Conservation (phyloP, 2,797 vertebrate genomes). For the Helarctos malayanus region DNA sequence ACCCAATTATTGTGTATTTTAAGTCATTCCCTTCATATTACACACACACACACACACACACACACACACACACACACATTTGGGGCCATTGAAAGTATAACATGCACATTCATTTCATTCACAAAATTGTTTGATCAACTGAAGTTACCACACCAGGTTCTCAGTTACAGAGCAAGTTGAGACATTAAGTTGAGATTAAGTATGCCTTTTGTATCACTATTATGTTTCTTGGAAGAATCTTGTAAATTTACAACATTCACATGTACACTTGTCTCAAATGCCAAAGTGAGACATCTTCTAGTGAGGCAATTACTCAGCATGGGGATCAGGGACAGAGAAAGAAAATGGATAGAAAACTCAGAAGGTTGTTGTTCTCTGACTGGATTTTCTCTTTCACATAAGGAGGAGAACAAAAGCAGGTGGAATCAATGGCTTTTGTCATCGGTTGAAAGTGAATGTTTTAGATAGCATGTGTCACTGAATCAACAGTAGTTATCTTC, state of each 20-base stretch:
- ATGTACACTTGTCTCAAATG: background rate
- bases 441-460: constrained; percentile 14
- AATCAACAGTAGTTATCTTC: background rate
- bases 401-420: background rate
- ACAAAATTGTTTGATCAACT: background rate
- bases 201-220: background rate
- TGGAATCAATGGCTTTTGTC: constrained; percentile 15
- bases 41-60: background rate
- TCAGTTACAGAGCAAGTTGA: background rate
- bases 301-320: background rate
- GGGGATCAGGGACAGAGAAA: background rate
- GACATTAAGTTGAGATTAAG: background rate
- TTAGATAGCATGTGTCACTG: background rate
- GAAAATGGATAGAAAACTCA: background rate
- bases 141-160: background rate
- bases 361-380: background rate
- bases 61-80: background rate
- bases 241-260: background rate
- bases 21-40: background rate
- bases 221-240: background rate
- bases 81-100: background rate
- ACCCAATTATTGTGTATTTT: background rate
- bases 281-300: background rate
- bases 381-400: constrained; percentile 25
- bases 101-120: background rate